phyloP scores from a whole-genome alignment of 2,113 vertebrate genomes.

The Xiphophorus maculatus region DNA sequence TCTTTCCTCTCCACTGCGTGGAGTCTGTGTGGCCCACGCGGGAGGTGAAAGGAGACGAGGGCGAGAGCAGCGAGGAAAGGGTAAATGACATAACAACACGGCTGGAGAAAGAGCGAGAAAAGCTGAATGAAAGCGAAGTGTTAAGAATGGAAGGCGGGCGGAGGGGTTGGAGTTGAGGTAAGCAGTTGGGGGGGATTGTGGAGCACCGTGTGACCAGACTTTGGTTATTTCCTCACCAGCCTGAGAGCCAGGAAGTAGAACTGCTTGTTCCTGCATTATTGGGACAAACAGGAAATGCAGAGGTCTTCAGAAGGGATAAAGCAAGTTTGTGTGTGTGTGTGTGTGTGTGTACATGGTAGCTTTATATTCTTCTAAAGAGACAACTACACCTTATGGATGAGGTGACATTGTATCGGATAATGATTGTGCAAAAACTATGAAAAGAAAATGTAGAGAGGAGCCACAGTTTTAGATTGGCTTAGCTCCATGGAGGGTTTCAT shows the following conservation, averaged over 20 bases:
- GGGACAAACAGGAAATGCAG: slow-evolving; percentile 82
- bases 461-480: background rate
- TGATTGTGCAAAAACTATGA: background rate
- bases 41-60: slow-evolving; percentile 51
- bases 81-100: slow-evolving; percentile 37
- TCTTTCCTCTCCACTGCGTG: slow-evolving; percentile 3
- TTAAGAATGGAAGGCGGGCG: slow-evolving; percentile 37
- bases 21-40: slow-evolving; percentile 48
- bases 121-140: slow-evolving; percentile 35
- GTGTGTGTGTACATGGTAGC: slow-evolving; percentile 26
- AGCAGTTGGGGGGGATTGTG: slow-evolving; percentile 40
- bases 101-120: slow-evolving; percentile 22
- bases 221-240: slow-evolving; percentile 80
- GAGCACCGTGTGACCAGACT: slow-evolving; percentile 82
- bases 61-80: slow-evolving; percentile 35
- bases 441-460: background rate
- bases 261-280: slow-evolving; percentile 80
- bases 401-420: background rate
- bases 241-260: slow-evolving; percentile 83
- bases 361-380: slow-evolving; percentile 12
- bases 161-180: slow-evolving; percentile 32
- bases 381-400: background rate
- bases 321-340: background rate
- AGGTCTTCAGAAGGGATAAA: slow-evolving; percentile 75
- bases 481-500: background rate